These are phyloP conservation scores for Oligia fasciuncula DNA, from an alignment of 2,888 invertebrate genomes.

Conservation along the genomic window DNA sequence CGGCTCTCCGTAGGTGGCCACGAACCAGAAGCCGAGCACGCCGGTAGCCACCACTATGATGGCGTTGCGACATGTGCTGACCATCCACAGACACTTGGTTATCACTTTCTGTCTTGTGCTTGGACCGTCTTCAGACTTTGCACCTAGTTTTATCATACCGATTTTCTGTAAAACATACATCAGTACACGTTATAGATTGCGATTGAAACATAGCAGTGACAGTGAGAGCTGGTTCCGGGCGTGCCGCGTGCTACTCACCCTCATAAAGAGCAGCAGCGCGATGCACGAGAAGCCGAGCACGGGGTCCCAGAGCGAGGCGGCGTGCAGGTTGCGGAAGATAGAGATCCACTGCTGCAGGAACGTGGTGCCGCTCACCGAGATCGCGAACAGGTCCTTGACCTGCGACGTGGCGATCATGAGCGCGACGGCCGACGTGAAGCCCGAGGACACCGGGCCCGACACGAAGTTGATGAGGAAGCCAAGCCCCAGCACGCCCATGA, in stretches of 20 bases:
- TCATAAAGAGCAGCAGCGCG: slow-evolving; percentile 93
- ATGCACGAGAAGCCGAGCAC: slow-evolving; percentile 94
- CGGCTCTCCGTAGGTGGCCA: slow-evolving; percentile 83
- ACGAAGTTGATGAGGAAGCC: slow-evolving; percentile 97
- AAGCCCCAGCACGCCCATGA: slow-evolving; percentile 95
- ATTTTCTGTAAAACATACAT: slow-evolving; percentile 88
- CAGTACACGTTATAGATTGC: neutral
- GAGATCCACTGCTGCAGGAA: slow-evolving; percentile 94
- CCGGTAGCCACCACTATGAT: slow-evolving; percentile 94
- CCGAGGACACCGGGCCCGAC: slow-evolving; percentile 96
- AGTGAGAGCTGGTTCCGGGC: neutral
- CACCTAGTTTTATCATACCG: slow-evolving; percentile 91
- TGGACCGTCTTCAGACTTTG: slow-evolving; percentile 86
- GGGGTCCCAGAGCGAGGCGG: slow-evolving; percentile 93
- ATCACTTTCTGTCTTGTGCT: slow-evolving; percentile 90
- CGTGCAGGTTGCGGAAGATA: slow-evolving; percentile 92
- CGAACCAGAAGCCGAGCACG: slow-evolving; percentile 92
- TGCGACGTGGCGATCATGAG: slow-evolving; percentile 97
- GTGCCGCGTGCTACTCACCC: slow-evolving; percentile 88
- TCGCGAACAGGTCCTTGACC: slow-evolving; percentile 95
- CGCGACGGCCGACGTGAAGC: slow-evolving; percentile 97
- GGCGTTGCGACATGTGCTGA: slow-evolving; percentile 95
- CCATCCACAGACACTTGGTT: slow-evolving; percentile 93
- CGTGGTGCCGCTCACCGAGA: slow-evolving; percentile 92
- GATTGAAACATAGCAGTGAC: neutral